Conservation (phyloP, 1,140 invertebrate species). For the Bombus superbus region DNA sequence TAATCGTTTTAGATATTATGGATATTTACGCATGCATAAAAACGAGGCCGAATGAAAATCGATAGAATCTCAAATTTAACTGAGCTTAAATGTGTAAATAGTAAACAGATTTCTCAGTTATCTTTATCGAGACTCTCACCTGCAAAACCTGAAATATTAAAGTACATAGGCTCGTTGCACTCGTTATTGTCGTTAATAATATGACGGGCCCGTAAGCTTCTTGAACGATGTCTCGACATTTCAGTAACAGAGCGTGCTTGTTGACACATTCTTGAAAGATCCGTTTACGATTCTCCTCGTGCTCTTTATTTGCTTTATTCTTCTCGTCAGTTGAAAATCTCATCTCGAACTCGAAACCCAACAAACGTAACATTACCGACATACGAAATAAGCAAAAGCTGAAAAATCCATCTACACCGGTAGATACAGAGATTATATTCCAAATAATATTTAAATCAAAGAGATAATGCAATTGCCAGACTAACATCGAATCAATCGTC, state of each 20-base stretch:
- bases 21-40: too few relatives aligned
- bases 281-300: conserved; percentile 11
- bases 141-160: conserved; percentile 68
- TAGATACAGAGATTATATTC: conserved; percentile 49
- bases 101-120: neutral
- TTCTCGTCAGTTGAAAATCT: neutral
- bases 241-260: conserved; percentile 43
- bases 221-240: conserved; percentile 54
- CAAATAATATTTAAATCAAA: conserved; percentile 45
- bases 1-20: neutral
- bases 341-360: conserved; percentile 11
- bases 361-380: conserved; percentile 32
- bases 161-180: conserved; percentile 64
- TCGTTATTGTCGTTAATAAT: conserved; percentile 58
- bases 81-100: too few relatives aligned
- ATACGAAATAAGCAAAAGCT: conserved; percentile 68
- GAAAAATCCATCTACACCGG: conserved; percentile 67
- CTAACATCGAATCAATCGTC: conserved; percentile 22
- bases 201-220: conserved; percentile 63
- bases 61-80: neutral
- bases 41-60: neutral
- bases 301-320: neutral
- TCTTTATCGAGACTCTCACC: conserved; percentile 41
- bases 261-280: conserved; percentile 47
- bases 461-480: conserved; percentile 56